phyloP scores from a whole-genome alignment of 2,113 vertebrate species.

The Nanorana parkeri region DNA sequence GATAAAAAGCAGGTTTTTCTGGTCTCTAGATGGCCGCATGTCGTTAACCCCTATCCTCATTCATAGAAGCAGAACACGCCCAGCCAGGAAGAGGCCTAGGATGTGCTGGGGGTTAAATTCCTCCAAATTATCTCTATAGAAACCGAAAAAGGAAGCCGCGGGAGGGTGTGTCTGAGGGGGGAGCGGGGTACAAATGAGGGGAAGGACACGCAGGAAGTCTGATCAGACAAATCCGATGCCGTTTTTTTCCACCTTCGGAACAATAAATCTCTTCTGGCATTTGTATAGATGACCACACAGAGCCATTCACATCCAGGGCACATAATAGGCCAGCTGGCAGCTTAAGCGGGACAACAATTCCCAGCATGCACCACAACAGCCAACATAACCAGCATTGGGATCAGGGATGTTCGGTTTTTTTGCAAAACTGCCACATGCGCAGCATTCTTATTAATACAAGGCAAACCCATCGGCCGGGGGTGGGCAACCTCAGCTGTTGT shows the following conservation, averaged over 20 bases:
- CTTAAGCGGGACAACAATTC: no score
- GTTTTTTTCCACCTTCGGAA: neutral
- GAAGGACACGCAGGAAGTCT: neutral
- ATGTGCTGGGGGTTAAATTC: neutral
- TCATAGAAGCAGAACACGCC: neutral
- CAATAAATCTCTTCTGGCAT: neutral
- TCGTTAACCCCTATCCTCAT: neutral
- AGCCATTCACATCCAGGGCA: no score
- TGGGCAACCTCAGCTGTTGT: no score
- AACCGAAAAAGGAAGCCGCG: constrained; percentile 7
- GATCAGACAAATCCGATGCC: neutral
- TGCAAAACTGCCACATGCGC: no score
- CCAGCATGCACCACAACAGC: no score
- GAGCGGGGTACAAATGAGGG: neutral
- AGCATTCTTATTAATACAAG: no score
- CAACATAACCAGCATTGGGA: no score
- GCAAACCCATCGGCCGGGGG: no score
- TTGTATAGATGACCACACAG: no score
- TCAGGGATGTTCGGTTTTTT: no score
- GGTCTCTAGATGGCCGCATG: neutral
- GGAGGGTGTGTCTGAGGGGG: neutral
- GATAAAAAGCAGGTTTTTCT: neutral
- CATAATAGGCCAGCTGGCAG: no score
- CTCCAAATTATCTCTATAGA: constrained; percentile 10
- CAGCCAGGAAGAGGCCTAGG: neutral